phyloP scores from a whole-genome alignment of 2,113 vertebrate species.

The Dicaeum eximium region DNA sequence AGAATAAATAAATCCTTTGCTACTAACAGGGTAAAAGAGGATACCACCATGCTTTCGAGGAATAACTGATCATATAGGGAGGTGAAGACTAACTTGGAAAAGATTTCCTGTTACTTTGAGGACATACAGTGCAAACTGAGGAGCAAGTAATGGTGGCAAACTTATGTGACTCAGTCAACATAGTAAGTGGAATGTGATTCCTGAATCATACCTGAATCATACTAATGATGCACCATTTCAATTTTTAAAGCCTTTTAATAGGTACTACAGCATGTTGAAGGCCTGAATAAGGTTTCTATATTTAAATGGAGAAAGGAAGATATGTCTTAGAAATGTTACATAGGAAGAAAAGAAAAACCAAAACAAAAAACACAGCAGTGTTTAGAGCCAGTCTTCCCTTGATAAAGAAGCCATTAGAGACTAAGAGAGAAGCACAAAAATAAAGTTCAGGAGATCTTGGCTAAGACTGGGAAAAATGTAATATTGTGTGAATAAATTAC shows the following conservation, averaged over 20 bases:
- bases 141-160: background rate
- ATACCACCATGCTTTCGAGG: background rate
- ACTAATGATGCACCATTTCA: background rate
- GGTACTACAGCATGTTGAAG: background rate
- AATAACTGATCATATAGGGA: background rate
- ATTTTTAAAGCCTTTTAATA: background rate
- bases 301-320: background rate
- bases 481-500: constrained; percentile 4
- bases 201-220: background rate
- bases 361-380: background rate
- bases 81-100: background rate
- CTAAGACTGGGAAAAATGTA: background rate
- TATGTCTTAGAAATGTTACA: background rate
- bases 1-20: background rate
- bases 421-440: background rate
- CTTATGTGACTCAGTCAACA: background rate
- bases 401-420: background rate
- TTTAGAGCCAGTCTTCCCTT: background rate
- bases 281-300: background rate
- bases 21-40: background rate
- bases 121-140: background rate
- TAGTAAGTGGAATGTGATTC: background rate
- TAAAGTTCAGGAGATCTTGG: background rate
- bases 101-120: background rate
- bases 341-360: background rate